A percentile compares a stretch with the other conserved stretches of the same genome.
These are phyloP conservation scores for Apotomis betuletana DNA, from an alignment of 2,888 invertebrate species.

Conservation along the genomic window DNA sequence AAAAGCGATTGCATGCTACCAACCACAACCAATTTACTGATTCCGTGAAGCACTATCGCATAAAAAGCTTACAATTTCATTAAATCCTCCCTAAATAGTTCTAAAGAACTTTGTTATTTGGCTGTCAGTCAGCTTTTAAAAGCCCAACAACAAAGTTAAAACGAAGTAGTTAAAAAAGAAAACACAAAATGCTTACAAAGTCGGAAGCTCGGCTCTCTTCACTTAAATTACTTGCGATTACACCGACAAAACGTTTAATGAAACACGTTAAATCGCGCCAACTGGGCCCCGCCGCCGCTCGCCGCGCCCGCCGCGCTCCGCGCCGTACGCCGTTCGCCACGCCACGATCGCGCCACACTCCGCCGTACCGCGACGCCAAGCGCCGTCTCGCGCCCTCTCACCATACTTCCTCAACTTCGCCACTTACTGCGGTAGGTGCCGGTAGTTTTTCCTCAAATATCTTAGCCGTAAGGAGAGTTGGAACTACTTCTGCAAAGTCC, in stretches of 20 bases:
- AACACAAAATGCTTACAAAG: conserved; percentile 83
- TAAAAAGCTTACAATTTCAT: conserved; percentile 76
- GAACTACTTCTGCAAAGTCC: conserved; percentile 81
- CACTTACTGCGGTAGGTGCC: conserved; percentile 76
- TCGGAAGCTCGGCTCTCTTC: conserved; percentile 83
- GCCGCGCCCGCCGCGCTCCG: conserved; percentile 52
- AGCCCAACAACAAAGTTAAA: conserved; percentile 82
- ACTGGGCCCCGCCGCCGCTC: conserved; percentile 63
- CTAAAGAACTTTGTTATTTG: conserved; percentile 81
- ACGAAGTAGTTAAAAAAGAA: conserved; percentile 84
- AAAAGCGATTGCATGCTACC: conserved; percentile 49
- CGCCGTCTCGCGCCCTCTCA: conserved; percentile 48
- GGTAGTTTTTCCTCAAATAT: conserved; percentile 82
- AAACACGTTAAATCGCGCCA: conserved; percentile 82
- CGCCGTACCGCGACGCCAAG: conserved; percentile 42
- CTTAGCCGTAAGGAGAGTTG: conserved; percentile 81
- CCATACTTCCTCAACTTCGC: conserved; percentile 77
- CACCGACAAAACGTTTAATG: conserved; percentile 83
- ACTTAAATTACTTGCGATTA: conserved; percentile 84
- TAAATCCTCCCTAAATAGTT: conserved; percentile 79
- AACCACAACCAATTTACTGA: conserved; percentile 57
- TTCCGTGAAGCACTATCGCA: conserved; percentile 63
- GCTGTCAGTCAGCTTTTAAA: conserved; percentile 83
- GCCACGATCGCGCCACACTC: conserved; percentile 40
- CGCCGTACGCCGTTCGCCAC: conserved; percentile 43